These are phyloP conservation scores for Thereva unica DNA, from an alignment of 2,888 invertebrate species.

Conservation along the genomic window DNA sequence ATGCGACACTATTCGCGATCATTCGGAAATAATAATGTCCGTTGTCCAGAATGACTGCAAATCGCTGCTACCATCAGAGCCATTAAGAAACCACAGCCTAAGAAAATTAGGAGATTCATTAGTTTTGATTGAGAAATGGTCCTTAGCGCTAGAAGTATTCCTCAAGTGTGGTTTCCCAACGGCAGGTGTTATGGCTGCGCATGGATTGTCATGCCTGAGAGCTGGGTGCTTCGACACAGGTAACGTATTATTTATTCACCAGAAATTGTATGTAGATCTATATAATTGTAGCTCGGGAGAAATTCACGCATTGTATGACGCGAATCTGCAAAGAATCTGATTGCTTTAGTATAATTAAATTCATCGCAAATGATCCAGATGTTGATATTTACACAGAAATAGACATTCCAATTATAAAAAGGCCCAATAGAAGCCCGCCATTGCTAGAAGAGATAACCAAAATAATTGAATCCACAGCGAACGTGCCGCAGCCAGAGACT, in stretches of 20 bases:
- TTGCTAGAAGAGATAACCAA: slow-evolving; percentile 71
- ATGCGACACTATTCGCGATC: slow-evolving; percentile 67
- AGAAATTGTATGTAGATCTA: background rate
- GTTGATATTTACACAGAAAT: slow-evolving; percentile 30
- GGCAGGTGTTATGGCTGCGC: slow-evolving; percentile 80
- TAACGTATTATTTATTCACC: slow-evolving; percentile 50
- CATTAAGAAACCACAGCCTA: slow-evolving; percentile 62
- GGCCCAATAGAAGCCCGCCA: slow-evolving; percentile 68
- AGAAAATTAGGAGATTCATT: slow-evolving; percentile 72
- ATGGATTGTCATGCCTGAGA: slow-evolving; percentile 82
- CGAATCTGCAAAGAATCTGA: slow-evolving; percentile 50
- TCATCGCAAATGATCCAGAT: slow-evolving; percentile 39
- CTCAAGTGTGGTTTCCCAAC: slow-evolving; percentile 83
- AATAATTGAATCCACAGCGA: slow-evolving; percentile 64
- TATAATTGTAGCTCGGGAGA: slow-evolving; percentile 52
- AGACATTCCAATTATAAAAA: slow-evolving; percentile 48
- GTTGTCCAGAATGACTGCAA: slow-evolving; percentile 62
- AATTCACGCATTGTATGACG: slow-evolving; percentile 54
- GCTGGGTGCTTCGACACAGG: slow-evolving; percentile 80
- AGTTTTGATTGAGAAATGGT: slow-evolving; percentile 84
- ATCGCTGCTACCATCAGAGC: slow-evolving; percentile 52
- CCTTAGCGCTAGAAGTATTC: slow-evolving; percentile 80
- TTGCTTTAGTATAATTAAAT: slow-evolving; percentile 48
- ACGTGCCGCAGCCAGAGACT: slow-evolving; percentile 51
- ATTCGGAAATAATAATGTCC: slow-evolving; percentile 66